A percentile compares a stretch with the other conserved stretches of the same genome.
phyloP scores from a whole-genome alignment of 1,140 invertebrate genomes.

The Sitophilus oryzae region DNA sequence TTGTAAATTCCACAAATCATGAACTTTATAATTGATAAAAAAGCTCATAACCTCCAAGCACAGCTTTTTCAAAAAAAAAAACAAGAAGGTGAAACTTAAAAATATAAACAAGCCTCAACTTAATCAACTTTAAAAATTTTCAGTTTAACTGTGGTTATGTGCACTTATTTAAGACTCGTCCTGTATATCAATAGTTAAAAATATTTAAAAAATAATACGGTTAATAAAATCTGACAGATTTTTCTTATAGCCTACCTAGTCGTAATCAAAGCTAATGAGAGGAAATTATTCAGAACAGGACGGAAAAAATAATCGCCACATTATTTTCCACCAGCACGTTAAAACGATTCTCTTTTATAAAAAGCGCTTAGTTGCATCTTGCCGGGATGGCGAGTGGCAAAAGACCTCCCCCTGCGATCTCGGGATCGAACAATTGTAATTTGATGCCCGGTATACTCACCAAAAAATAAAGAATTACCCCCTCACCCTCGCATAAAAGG shows the following conservation, averaged over 20 bases:
- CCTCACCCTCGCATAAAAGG: conserved; percentile 19
- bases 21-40: too few relatives aligned
- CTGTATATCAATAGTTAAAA: too few relatives aligned
- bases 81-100: too few relatives aligned
- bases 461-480: conserved; percentile 17
- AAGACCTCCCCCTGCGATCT: conserved; percentile 11
- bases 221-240: too few relatives aligned
- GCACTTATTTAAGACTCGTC: too few relatives aligned
- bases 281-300: not conserved
- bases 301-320: conserved; percentile 11
- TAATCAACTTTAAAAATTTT: too few relatives aligned
- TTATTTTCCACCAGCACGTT: conserved; percentile 3
- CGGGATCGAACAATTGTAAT: conserved; percentile 24
- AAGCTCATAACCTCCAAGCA: too few relatives aligned
- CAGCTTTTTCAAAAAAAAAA: too few relatives aligned
- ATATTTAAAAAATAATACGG: too few relatives aligned
- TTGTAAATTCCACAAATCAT: too few relatives aligned
- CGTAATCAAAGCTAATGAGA: not conserved
- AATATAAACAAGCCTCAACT: too few relatives aligned
- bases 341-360: not conserved
- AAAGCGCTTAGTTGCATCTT: not conserved
- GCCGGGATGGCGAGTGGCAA: not conserved
- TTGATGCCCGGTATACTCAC: conserved; percentile 22
- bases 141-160: too few relatives aligned
- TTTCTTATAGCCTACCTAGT: not conserved